Conservation (phyloP, 2,797 vertebrate genomes). For the Chloroceryle amazona region DNA sequence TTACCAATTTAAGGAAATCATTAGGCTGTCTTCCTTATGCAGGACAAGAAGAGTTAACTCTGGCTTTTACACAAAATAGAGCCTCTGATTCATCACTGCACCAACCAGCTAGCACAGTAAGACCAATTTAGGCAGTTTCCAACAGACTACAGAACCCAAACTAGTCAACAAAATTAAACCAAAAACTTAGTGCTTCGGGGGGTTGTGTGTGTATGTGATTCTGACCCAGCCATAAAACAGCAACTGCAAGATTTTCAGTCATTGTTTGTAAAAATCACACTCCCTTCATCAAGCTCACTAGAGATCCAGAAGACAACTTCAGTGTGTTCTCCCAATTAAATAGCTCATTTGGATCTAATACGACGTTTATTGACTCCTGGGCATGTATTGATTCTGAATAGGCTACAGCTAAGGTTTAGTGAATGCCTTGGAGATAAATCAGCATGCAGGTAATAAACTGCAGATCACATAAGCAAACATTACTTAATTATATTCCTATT, state of each 20-base stretch:
- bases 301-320: conserved; percentile 32
- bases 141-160: not conserved
- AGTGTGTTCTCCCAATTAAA: conserved; percentile 60
- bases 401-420: conserved; percentile 65
- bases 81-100: conserved; percentile 49
- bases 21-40: not conserved
- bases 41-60: conserved; percentile 44
- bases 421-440: conserved; percentile 79
- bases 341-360: conserved; percentile 71
- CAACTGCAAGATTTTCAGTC: not conserved
- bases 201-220: not conserved
- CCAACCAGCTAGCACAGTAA: conserved; percentile 15
- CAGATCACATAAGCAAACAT: conserved; percentile 80
- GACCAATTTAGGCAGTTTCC: conserved; percentile 42
- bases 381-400: conserved; percentile 77
- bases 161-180: conserved; percentile 3
- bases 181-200: not conserved
- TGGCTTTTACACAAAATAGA: conserved; percentile 17
- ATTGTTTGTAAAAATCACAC: not conserved
- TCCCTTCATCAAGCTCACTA: not conserved
- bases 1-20: not conserved
- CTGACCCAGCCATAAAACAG: not conserved
- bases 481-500: conserved; percentile 84
- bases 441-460: conserved; percentile 80
- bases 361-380: conserved; percentile 73